Evolutionary conservation across 2,797 vertebrate species (phyloP).

Genomic region (Pipistrellus pygmaeus): DNA sequence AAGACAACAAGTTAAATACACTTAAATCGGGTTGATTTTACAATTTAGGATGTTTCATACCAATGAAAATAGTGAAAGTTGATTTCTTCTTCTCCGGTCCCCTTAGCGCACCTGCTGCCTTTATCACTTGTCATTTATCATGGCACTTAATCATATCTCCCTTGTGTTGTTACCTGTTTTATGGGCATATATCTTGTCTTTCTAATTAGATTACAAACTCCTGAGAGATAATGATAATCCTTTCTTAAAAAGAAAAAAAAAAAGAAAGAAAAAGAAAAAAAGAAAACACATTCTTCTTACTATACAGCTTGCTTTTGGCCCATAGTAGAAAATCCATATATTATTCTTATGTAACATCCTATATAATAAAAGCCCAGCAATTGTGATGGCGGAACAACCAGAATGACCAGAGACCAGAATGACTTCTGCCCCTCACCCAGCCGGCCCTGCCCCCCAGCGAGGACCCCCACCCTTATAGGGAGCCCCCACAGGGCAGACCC

Average conservation of each 20-base stretch:
- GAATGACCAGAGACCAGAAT: no score
- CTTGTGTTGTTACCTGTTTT: conserved; percentile 52
- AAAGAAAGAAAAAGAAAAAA: neutral
- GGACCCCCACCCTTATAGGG: no score
- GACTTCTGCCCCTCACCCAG: no score
- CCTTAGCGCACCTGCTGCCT: neutral
- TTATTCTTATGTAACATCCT: neutral
- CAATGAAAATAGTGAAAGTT: conserved; percentile 45
- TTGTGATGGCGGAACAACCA: no score
- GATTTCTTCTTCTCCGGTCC: conserved; percentile 52
- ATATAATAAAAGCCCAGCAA: no score
- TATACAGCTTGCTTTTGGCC: neutral
- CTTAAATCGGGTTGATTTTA: conserved; percentile 69
- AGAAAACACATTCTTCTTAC: neutral
- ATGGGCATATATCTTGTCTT: conserved; percentile 43
- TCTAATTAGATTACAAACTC: conserved; percentile 60
- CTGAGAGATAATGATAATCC: neutral
- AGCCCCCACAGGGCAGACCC: no score
- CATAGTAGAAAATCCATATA: neutral
- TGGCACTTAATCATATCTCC: conserved; percentile 26
- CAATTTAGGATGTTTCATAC: conserved; percentile 62
- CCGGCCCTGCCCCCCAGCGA: no score
- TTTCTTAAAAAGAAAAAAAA: neutral
- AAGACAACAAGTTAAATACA: conserved; percentile 53
- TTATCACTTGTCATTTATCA: conserved; percentile 50